phyloP scores from a whole-genome alignment of 2,113 vertebrate species.

The Grallaria varia region DNA sequence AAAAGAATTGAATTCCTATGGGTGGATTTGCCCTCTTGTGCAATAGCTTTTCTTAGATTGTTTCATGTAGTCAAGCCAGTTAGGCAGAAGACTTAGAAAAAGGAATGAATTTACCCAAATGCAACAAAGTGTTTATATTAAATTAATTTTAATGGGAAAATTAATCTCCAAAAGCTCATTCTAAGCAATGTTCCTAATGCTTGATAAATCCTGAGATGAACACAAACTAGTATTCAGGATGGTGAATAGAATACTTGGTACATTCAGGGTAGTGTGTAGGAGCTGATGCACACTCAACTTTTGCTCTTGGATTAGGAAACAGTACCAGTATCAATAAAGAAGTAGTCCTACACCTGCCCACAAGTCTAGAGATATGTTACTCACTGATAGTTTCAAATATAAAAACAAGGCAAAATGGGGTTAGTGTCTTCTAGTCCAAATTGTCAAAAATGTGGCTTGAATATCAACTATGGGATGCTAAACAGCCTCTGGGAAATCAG shows the following conservation, averaged over 20 bases:
- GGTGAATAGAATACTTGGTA: background rate
- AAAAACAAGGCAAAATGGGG: background rate
- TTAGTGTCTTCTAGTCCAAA: background rate
- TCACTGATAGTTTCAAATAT: background rate
- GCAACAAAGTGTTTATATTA: background rate
- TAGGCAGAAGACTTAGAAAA: background rate
- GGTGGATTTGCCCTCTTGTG: background rate
- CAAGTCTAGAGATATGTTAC: background rate
- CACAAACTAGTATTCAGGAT: background rate
- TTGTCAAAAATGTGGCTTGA: background rate
- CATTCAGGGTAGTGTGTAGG: background rate
- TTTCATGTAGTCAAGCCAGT: background rate
- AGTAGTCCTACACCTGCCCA: background rate
- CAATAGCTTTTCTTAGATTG: background rate
- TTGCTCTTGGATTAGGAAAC: background rate
- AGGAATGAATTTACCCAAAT: background rate
- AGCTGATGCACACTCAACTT: background rate
- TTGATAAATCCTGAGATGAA: background rate
- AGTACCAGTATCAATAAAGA: background rate
- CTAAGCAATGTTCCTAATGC: background rate
- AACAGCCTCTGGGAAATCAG: background rate
- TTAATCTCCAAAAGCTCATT: slow-evolving; percentile 3
- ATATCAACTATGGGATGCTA: background rate
- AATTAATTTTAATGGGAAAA: slow-evolving; percentile 25
- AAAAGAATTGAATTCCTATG: background rate